These are phyloP conservation scores for Osedax frankpressi DNA, from an alignment of 2,888 invertebrate genomes.

Conservation along the genomic window DNA sequence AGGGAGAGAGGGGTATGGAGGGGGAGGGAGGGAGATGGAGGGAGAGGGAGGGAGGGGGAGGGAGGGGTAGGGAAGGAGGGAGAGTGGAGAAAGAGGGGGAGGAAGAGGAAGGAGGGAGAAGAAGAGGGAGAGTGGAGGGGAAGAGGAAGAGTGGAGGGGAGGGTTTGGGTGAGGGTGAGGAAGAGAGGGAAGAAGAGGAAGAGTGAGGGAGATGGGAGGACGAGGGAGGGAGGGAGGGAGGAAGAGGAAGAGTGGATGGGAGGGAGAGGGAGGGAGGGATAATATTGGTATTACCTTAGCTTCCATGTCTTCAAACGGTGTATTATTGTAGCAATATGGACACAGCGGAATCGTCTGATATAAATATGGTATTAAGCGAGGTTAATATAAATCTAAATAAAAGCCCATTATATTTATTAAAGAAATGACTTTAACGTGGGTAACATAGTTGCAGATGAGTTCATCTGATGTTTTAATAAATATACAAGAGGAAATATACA, in stretches of 20 bases:
- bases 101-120: neutral
- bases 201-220: neutral
- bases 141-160: neutral
- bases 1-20: neutral
- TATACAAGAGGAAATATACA: too few relatives aligned
- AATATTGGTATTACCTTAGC: conserved; percentile 62
- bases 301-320: conserved; percentile 87
- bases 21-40: neutral
- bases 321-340: conserved; percentile 94
- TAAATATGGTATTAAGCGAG: too few relatives aligned
- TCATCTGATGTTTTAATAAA: too few relatives aligned
- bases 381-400: too few relatives aligned
- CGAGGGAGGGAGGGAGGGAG: conserved; percentile 24
- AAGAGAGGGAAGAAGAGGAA: neutral
- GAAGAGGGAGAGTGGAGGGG: neutral
- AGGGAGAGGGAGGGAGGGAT: neutral
- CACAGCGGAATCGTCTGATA: conserved; percentile 74
- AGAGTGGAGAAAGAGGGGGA: neutral
- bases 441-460: too few relatives aligned
- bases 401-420: too few relatives aligned
- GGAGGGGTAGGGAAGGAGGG: neutral
- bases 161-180: neutral
- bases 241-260: neutral
- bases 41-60: neutral
- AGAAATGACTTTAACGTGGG: too few relatives aligned